Base-by-base conservation (phyloP, 2,113 vertebrate species). In the Nycticebus coucang region DNA sequence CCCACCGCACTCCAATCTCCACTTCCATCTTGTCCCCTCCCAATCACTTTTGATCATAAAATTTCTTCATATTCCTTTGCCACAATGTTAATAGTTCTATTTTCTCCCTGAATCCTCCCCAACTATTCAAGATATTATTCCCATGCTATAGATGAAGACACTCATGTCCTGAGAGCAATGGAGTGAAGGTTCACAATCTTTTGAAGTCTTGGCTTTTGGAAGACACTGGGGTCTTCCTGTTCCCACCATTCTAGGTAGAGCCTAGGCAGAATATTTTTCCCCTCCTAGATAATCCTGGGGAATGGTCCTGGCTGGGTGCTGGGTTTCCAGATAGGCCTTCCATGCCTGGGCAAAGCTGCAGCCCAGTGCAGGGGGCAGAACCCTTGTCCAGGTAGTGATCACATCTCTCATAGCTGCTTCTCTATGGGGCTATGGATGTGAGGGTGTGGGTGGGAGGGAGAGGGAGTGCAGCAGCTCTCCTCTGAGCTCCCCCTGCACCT, bases 161-260 rank as follows among this genome's bases (percentile, higher is more conserved):
- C 4, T 4, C 5, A 0, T 24, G 2, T 60, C 17, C 89, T 19
- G 9, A 53, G 89, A 77, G 22, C 37, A 53, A 62, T 3, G 11
- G 7, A 24, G 55, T 57, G 35, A 22, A 72, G 35, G 22, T 24
- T 79, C n/a, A 72, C 60, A n/a, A 53, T 45, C 22, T 68, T 93
- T 89, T 80, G 71, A 83, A 19, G 33, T 90, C 68, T 18, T 59
- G 68, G 41, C 28, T 85, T 93, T 64, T 35, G 45, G 80, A 74
- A 68, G 72, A 57, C 18, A 53, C 2, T 33, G 18, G 10, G 21
- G 53, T 75, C 41, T 74, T 66, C n/a, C 33, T n/a, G 24, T 13
- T 15, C 64, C 35, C 41, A 7, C 37, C 22, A 15, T n/a, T 69
- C n/a, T 11, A 8, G 13, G 4, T 18, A 11, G 18, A 78, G 74